These are phyloP conservation scores for Anseranas semipalmata DNA, from an alignment of 2,113 vertebrate genomes.

Conservation along the genomic window DNA sequence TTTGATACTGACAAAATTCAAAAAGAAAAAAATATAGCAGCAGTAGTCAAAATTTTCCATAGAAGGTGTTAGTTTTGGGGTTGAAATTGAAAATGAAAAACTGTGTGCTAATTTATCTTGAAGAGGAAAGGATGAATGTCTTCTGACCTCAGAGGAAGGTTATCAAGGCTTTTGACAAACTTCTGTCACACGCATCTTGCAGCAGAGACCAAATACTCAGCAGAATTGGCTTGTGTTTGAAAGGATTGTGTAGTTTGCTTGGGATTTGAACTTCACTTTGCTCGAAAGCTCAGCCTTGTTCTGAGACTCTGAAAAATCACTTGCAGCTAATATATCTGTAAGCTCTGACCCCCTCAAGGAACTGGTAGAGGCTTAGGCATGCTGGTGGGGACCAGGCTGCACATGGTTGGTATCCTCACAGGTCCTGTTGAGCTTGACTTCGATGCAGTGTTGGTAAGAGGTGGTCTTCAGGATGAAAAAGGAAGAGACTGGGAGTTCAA, in stretches of 20 bases:
- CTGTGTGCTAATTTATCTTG: not conserved
- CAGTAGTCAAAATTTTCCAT: not conserved
- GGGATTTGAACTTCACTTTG: not conserved
- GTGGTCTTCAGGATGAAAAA: not conserved
- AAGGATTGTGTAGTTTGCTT: not conserved
- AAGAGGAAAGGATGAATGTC: not conserved
- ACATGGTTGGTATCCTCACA: not conserved
- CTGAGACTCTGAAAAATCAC: not conserved
- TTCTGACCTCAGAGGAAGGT: not conserved
- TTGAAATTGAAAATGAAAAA: not conserved
- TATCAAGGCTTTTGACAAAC: not conserved
- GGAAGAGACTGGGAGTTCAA: not conserved
- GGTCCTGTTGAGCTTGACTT: too few species aligned
- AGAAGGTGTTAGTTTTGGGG: not conserved
- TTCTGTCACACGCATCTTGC: not conserved
- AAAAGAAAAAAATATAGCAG: not conserved
- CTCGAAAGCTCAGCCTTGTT: not conserved
- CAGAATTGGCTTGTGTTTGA: not conserved
- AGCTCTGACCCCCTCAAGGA: not conserved
- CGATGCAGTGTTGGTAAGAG: not conserved
- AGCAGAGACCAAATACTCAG: not conserved
- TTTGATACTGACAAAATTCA: not conserved
- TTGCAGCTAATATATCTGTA: not conserved
- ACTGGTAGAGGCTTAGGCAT: not conserved
- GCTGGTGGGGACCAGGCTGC: rapidly evolving